These are phyloP conservation scores for Nymphalis io DNA, from an alignment of 1,140 invertebrate genomes.

Conservation along the genomic window DNA sequence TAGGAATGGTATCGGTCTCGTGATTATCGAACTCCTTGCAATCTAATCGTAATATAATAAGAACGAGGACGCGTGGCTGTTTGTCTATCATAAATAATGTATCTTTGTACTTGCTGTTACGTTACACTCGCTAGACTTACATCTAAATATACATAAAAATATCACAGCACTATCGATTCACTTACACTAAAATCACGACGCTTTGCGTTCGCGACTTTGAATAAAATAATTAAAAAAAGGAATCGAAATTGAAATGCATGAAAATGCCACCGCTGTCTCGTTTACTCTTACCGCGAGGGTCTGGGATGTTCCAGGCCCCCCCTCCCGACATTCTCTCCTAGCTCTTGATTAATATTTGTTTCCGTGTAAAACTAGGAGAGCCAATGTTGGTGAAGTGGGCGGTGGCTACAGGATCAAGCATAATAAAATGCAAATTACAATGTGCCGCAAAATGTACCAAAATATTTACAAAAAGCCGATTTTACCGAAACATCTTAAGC, in stretches of 20 bases:
- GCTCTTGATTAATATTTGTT: background rate
- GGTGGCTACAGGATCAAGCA: constrained; percentile 45
- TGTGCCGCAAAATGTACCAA: constrained; percentile 49
- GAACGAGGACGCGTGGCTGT: constrained; percentile 29
- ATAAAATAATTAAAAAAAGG: constrained; percentile 66
- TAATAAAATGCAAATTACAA: constrained; percentile 51
- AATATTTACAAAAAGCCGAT: constrained; percentile 54
- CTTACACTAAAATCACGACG: constrained; percentile 72
- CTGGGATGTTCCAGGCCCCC: too few species aligned
- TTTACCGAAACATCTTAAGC: constrained; percentile 40
- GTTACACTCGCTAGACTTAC: constrained; percentile 69
- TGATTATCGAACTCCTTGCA: background rate
- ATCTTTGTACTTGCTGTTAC: constrained; percentile 70
- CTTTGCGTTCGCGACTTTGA: constrained; percentile 63
- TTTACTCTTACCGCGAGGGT: background rate
- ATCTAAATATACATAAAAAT: constrained; percentile 79
- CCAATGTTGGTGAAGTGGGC: constrained; percentile 3
- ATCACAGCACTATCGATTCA: constrained; percentile 80
- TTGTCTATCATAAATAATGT: constrained; percentile 54
- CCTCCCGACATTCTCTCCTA: too few species aligned
- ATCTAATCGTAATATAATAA: constrained; percentile 4
- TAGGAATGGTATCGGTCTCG: background rate
- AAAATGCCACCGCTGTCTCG: constrained; percentile 43
- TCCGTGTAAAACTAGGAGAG: background rate
- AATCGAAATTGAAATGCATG: constrained; percentile 74